A percentile compares a stretch with the other conserved stretches of the same genome.
phyloP scores from a whole-genome alignment of 1,140 invertebrate genomes.

The Leptinotarsa undecemlineata region DNA sequence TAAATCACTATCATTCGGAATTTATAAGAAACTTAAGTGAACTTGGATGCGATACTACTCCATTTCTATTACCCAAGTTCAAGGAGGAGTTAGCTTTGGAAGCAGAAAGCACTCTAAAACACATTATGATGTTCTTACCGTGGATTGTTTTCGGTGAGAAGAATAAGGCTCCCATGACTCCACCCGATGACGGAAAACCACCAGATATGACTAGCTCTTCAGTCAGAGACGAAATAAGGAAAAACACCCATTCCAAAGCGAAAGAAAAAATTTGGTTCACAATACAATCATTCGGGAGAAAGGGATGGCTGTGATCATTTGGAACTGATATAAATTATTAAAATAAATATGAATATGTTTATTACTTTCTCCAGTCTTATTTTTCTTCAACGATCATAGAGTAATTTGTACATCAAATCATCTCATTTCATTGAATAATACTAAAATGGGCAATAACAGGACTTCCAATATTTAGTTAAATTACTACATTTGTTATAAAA shows the following conservation, averaged over 20 bases:
- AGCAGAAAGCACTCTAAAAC: neutral
- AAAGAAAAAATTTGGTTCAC: conserved; percentile 33
- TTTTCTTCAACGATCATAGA: no score
- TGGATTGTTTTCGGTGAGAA: conserved; percentile 23
- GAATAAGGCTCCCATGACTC: neutral
- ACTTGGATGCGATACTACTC: conserved; percentile 34
- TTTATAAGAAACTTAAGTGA: conserved; percentile 52
- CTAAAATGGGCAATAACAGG: no score
- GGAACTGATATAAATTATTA: neutral
- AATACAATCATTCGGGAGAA: conserved; percentile 18
- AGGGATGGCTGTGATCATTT: conserved; percentile 26
- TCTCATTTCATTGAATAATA: no score
- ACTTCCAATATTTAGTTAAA: no score
- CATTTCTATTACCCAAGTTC: conserved; percentile 38
- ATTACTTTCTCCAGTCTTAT: no score
- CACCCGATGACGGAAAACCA: neutral
- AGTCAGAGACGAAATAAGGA: neutral
- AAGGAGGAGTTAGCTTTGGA: conserved; percentile 36
- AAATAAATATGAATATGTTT: neutral
- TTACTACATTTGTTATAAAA: no score
- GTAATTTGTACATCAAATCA: no score
- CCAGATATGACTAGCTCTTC: neutral
- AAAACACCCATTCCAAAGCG: neutral
- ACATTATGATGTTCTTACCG: neutral
- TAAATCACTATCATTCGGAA: conserved; percentile 58